Evolutionary conservation across 2,113 vertebrate genomes (phyloP), one percentile per base, ranked within the genome.

Genomic region (Corydoras maculifer): DNA sequence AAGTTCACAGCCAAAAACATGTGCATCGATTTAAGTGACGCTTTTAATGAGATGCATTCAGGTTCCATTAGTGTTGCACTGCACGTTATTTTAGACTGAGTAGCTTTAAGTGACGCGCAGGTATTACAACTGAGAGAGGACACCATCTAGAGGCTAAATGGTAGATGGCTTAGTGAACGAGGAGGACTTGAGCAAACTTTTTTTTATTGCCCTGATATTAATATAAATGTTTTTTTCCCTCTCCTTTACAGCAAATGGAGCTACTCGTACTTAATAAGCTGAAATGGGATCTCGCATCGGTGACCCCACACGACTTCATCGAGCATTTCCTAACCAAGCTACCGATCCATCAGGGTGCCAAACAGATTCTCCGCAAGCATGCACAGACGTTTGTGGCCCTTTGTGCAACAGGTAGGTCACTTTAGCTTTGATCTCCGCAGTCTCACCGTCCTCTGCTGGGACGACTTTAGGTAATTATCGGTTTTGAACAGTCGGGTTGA

Each of bases 321-420:
- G 95, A 98, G 80, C 96, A 98, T 87, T 98, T 98, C 88, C 93
- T 98, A 74, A 91, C 90, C 87, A 98, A 98, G 84, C 92, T 98
- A 87, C 91, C 92, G 32, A 91, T 96, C 86, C 84, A 91, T 58
- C 91, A 91, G 75, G 93, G 92, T 84, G 92, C 87, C 89, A 95
- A 94, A 81, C 94, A 94, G 88, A 91, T 96, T 85, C 95, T 98
- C 78, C 93, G 95, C 86, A 98, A 97, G 80, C 96, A 98, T 50
- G 93, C 94, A 12, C 96, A 98, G 91, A 98, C 96, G 73, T 98
- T 98, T 74, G 95, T 98, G 74, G 95, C 96, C 64, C 93, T 98
- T 75, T 98, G 95, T 82, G 94, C 95, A 78, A 98, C 96, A 94
- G 96, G 96, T 98, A 90, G 18, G 82, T 69, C 29, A 62, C 14